Percentiles rank a stretch among this genome's conserved stretches.
phyloP scores from a whole-genome alignment of 2,113 vertebrate species.

The Probosciger aterrimus region DNA sequence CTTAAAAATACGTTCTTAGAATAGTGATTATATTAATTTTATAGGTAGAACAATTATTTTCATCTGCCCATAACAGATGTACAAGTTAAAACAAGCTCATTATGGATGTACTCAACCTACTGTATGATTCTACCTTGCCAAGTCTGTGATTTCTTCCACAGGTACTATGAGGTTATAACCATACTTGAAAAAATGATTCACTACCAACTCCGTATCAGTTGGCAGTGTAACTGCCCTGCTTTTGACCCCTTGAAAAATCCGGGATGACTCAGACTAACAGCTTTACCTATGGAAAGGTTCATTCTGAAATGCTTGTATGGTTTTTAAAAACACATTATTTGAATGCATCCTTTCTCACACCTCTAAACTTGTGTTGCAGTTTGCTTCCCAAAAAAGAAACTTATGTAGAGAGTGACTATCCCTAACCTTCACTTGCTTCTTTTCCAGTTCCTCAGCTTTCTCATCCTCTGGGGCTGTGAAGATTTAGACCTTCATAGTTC shows the following conservation, averaged over 20 bases:
- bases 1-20: background rate
- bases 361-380: background rate
- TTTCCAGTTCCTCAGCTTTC: background rate
- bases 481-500: background rate
- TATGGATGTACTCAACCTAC: background rate
- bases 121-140: background rate
- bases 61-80: background rate
- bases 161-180: background rate
- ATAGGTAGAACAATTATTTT: background rate
- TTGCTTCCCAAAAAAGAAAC: background rate
- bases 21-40: background rate
- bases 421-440: background rate
- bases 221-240: background rate
- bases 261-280: background rate
- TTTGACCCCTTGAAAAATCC: background rate
- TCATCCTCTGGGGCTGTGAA: background rate
- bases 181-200: background rate
- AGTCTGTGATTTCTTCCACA: background rate
- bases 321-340: background rate
- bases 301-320: background rate
- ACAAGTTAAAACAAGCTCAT: background rate
- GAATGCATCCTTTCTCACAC: rapidly evolving
- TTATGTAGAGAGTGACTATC: background rate
- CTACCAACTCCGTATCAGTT: background rate
- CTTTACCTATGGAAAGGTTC: background rate